Conservation (phyloP, 2,888 invertebrate genomes). For the Clostera curtula region DNA sequence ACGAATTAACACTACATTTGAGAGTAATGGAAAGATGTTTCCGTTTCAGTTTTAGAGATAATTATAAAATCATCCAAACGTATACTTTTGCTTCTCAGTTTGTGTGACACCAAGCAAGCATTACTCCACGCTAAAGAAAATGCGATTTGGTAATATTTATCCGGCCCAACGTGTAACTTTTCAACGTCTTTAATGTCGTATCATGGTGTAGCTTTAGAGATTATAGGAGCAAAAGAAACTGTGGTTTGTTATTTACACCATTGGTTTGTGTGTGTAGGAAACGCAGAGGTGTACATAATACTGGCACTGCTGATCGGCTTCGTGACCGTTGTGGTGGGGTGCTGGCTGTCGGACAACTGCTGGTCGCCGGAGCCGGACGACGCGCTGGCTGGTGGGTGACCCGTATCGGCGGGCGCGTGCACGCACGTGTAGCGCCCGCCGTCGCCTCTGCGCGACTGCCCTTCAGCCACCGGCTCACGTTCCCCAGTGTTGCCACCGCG, state of each 20-base stretch:
- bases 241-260: background rate
- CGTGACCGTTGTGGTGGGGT: slow-evolving; percentile 83
- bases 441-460: slow-evolving; percentile 50
- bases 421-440: slow-evolving; percentile 74
- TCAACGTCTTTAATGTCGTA: slow-evolving; percentile 5
- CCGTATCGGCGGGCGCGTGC: slow-evolving; percentile 77
- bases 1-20: no score
- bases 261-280: slow-evolving; percentile 63
- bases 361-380: slow-evolving; percentile 85
- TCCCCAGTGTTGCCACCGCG: slow-evolving; percentile 57
- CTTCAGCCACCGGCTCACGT: slow-evolving; percentile 48
- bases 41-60: no score
- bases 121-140: no score
- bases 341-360: slow-evolving; percentile 86
- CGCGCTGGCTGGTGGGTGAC: slow-evolving; percentile 80
- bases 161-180: no score
- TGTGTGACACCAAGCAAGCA: no score
- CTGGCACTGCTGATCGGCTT: slow-evolving; percentile 82
- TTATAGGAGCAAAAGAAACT: no score
- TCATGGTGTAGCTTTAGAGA: no score
- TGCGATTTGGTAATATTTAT: no score
- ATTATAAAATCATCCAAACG: no score
- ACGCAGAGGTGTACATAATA: slow-evolving; percentile 85
- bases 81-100: no score
- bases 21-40: no score